Evolutionary conservation across 2,797 vertebrate genomes (phyloP), one percentile per base, ranked within the genome.

Genomic region (Karalla daura): DNA sequence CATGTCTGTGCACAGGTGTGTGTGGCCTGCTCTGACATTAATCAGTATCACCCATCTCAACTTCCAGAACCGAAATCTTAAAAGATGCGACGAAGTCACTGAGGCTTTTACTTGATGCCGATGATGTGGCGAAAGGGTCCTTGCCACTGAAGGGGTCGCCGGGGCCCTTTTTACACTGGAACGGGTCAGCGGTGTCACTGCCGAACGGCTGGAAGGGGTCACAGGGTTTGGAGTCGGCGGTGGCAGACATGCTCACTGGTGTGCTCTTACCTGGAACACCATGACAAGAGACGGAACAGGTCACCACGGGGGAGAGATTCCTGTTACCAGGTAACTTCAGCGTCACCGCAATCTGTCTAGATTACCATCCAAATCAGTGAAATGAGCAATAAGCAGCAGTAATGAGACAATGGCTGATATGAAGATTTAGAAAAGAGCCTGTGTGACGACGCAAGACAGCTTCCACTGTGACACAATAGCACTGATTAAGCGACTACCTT

Each of bases 61-160:
- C 95, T 96, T 95, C 96, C 96, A 96, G 95, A 96, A 92, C 93
- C 94, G 94, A 96, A 95, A 94, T 95, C 95, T 94, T 93, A 94
- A 95, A 96, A 91, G 93, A 93, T 83, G 89, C 91, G 89, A 94
- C 90, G 92, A 94, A 93, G 87, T 94, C 93, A 94, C 95, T 95
- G 92, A 94, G 81, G 87, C 93, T 88, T 93, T 97, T 98, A 95
- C 95, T 96, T 94, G 97, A 91, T 93, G 96, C 94, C 85, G 96
- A 92, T 52, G 96, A 91, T 70, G 96, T 93, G 82, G 95, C 94
- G 82, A 99, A 98, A 44, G 96, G 97, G 83, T 98, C 98, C 94
- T 96, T 98, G 92, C 96, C 97, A 74, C 97, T 98, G 94, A 99
- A 98, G 0, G 97, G 97, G 91, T 98, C 98, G 88, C 94, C 96